These are phyloP conservation scores for Halichondria panicea DNA, from an alignment of 37 sponge, comb jelly and placozoan species.

Conservation along the genomic window DNA sequence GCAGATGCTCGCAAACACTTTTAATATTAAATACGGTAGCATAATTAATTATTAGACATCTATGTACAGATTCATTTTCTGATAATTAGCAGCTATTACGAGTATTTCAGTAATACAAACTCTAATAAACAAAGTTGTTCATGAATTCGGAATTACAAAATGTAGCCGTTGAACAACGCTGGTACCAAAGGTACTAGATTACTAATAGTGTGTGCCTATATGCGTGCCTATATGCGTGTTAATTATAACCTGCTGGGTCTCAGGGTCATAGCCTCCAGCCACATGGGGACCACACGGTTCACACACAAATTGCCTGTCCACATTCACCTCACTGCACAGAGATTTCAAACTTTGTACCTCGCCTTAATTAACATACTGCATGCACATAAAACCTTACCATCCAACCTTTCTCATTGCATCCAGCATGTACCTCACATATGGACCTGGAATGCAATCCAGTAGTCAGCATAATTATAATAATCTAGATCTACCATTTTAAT, in stretches of 20 bases:
- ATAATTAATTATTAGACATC: too few species aligned
- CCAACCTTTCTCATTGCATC: conserved; percentile 86
- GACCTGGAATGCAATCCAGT: conserved; percentile 19
- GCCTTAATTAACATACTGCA: background rate
- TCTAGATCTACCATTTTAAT: background rate
- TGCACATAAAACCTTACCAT: conserved; percentile 55
- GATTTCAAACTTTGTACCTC: too few species aligned
- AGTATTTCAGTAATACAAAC: too few species aligned
- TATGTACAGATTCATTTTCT: too few species aligned
- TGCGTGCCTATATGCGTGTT: background rate
- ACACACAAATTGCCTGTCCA: conserved; percentile 81
- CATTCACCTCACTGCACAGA: conserved; percentile 72
- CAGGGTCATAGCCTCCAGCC: conserved; percentile 81
- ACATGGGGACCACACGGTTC: conserved; percentile 89
- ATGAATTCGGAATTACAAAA: too few species aligned
- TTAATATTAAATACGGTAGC: too few species aligned
- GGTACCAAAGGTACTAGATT: too few species aligned
- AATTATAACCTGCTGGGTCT: conserved; percentile 48
- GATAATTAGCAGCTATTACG: too few species aligned
- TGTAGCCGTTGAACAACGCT: too few species aligned
- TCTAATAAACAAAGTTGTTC: too few species aligned
- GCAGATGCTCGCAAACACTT: too few species aligned
- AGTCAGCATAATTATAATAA: background rate
- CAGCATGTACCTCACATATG: conserved; percentile 86
- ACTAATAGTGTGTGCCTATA: background rate